phyloP scores from a whole-genome alignment of 2,888 invertebrate genomes.

The Caenorhabditis parvicauda region DNA sequence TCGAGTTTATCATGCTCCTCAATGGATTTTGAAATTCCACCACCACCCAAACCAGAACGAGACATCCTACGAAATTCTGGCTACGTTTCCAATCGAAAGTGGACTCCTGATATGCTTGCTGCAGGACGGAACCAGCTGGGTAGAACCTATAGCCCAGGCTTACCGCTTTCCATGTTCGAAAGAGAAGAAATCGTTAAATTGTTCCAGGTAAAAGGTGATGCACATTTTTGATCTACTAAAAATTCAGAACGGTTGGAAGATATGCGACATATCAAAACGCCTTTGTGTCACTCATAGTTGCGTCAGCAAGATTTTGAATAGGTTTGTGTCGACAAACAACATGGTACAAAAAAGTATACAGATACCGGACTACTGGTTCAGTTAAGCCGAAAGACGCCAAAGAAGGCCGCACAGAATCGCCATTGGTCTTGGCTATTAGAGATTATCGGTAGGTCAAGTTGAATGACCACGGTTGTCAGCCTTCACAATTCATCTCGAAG shows the following conservation, averaged over 20 bases:
- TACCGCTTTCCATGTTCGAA: constrained; percentile 59
- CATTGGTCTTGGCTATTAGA: constrained; percentile 56
- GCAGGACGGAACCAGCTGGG: constrained; percentile 60
- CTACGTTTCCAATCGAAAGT: background rate
- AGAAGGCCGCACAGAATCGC: constrained; percentile 58
- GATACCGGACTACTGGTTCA: constrained; percentile 59
- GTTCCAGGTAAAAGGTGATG: constrained; percentile 37
- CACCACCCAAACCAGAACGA: constrained; percentile 27
- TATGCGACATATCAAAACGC: constrained; percentile 60
- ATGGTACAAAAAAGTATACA: constrained; percentile 4
- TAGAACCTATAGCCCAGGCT: constrained; percentile 56
- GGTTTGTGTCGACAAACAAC: constrained; percentile 21
- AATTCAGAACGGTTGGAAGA: constrained; percentile 56
- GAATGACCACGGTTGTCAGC: background rate
- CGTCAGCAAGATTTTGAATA: constrained; percentile 59
- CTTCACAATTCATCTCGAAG: background rate
- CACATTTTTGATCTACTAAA: background rate
- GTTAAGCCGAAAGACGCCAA: constrained; percentile 61
- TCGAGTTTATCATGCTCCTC: constrained; percentile 36
- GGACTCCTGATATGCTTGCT: constrained; percentile 1
- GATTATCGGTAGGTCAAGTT: constrained; percentile 44
- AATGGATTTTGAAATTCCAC: constrained; percentile 30
- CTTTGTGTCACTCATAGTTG: constrained; percentile 60
- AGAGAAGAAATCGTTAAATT: constrained; percentile 56
- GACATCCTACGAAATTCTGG: constrained; percentile 38